A percentile compares a stretch with the other conserved stretches of the same genome.
phyloP scores from a whole-genome alignment of 2,797 vertebrate species.

The Poecilia picta region DNA sequence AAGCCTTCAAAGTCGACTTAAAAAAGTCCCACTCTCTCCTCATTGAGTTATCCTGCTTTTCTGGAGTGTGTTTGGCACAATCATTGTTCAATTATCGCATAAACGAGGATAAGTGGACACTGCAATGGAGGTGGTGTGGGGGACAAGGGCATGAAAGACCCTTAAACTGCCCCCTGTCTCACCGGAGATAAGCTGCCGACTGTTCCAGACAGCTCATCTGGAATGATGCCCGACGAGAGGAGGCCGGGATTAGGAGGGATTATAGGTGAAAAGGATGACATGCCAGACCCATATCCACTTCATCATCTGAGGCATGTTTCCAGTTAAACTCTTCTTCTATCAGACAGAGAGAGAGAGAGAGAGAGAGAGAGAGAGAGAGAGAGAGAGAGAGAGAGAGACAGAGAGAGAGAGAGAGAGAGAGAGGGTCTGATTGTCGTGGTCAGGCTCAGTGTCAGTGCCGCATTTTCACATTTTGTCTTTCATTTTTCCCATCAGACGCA shows the following conservation, averaged over 20 bases:
- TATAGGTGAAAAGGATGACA: slow-evolving; percentile 27
- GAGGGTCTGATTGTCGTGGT: neutral
- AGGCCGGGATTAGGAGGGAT: slow-evolving; percentile 44
- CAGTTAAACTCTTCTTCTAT: slow-evolving; percentile 41
- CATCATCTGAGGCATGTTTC: slow-evolving; percentile 47
- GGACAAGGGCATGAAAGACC: slow-evolving; percentile 12
- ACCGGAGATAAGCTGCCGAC: slow-evolving; percentile 30
- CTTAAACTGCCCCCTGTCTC: slow-evolving; percentile 4
- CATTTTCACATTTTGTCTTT: neutral
- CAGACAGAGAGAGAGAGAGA: slow-evolving; percentile 19
- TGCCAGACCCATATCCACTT: slow-evolving; percentile 36
- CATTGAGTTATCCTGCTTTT: slow-evolving; percentile 19
- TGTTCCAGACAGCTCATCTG: slow-evolving; percentile 29
- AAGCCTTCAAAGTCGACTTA: neutral
- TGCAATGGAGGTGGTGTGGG: neutral
- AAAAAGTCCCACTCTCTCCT: slow-evolving; percentile 16
- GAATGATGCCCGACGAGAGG: slow-evolving; percentile 32
- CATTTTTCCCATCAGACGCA: neutral
- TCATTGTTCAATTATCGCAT: slow-evolving; percentile 18
- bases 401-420: no score
- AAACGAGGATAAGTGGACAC: slow-evolving; percentile 21
- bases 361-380: neutral
- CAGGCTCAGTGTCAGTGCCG: neutral
- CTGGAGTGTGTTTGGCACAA: slow-evolving; percentile 13
- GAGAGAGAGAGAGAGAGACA: no score